Evolutionary conservation across 2,113 vertebrate species (phyloP), one percentile per base, ranked within the genome.

Genomic region (Perca fluviatilis): DNA sequence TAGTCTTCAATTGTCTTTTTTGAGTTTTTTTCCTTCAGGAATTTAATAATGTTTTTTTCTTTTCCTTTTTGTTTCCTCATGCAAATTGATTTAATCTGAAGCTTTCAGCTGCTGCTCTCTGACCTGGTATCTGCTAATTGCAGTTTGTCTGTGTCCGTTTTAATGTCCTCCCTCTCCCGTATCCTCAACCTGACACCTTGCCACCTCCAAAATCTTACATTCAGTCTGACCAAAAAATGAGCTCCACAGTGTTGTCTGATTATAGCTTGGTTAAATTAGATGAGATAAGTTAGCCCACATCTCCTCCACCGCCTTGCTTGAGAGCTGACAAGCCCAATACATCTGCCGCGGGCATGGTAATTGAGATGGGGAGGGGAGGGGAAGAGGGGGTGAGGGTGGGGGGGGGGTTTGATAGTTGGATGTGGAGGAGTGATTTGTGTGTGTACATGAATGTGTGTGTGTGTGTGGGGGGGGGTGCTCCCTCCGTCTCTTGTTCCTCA

Each of bases 241-340:
- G 82, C 79, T 51, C 56, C 61, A 33, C 67, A 60, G 77, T 70
- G 87, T 77, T 72, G 67, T 77, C 78, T 86, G 89, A 88, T 91
- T 91, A 83, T 71, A 76, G 75, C 80, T 54, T 1, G 85, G 83
- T 86, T 90, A 84, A 88, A 90, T 84, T 43, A 92, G 84, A 91
- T 75, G 87, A 91, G 88, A 90, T 79, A 74, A 84, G 92, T 91
- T 88, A 80, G 83, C 84, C 86, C 84, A 87, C 86, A 63, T 88
- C 84, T 87, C 84, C 74, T 86, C 70, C 77, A 49, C 74, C 80
- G 90, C 80, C 79, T 79, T 78, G 81, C 84, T 86, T 54, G 84
- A 90, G 86, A 87, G 77, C 86, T 89, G 92, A 92, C 92, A 89
- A 91, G 84, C 78, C 85, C 87, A 73, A 88, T 90, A 88, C 89